Evolutionary conservation across 2,888 invertebrate species (phyloP), one percentile per base, ranked within the genome.

Genomic region (Isotomurus palustris): DNA sequence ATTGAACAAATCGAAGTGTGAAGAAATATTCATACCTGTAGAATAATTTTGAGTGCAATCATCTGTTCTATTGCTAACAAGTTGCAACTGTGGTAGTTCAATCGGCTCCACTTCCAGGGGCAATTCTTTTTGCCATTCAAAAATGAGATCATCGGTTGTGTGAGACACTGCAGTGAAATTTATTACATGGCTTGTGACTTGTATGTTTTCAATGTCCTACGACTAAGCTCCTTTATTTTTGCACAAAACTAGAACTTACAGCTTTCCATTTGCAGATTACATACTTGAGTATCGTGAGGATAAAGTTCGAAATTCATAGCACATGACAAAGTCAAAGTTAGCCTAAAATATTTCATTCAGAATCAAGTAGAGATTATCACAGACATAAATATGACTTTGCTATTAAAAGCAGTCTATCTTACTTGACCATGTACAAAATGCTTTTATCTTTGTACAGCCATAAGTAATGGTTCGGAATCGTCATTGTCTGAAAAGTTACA

Each of bases 301-400:
- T 93, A 94, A 73, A 91, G 89, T 72, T 90, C 84, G 75, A 93
- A 91, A 76, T 92, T 91, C 93, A 94, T 94, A 1, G 91, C 91
- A 73, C 93, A 94, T 0, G 91, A 92, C 29, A 94, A 77, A 66
- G 86, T 86, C 62, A 93, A 75, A 0, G 93, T 92, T 68, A 93
- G 75, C 72, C 84, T 85, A 73, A 49, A 78, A 75, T 60, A 57
- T 32, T 22, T 44, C 22, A 6, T 5, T 21, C 12, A 24, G 19
- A 47, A 47, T 47, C 12, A 47, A 29, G 14, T 32, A n/a, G 6
- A 10, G 17, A 51, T 19, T n/a, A n/a, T n/a, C n/a, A n/a, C n/a
- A n/a, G n/a, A n/a, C n/a, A n/a, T n/a, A n/a, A n/a, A n/a, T n/a
- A n/a, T n/a, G n/a, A n/a, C n/a, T n/a, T n/a, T n/a, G n/a, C n/a